Base-by-base conservation (phyloP, 1,140 invertebrate species). In the Elymnias hypermnestra region DNA sequence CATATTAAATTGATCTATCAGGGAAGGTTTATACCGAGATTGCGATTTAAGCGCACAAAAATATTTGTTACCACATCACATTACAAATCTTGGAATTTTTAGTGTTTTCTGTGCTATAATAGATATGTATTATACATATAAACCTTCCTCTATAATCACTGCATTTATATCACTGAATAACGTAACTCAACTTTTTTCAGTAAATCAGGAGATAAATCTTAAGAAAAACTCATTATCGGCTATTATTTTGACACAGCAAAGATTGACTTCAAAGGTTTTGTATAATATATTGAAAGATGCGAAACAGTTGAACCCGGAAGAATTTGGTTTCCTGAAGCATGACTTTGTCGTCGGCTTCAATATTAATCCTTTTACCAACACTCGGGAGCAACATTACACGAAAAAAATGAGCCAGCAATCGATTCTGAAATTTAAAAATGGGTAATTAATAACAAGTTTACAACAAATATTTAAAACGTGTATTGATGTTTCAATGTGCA, bases 211-310 rank as follows among this genome's bases (percentile, higher is more conserved):
- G n/a, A n/a, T n/a, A n/a, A n/a, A n/a, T n/a, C n/a, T n/a, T n/a
- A n/a, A 63, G 0, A 43, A 56, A 1, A 64, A 88, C 46, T 71
- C 88, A 2, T 84, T 97, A n/a, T 93, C 90, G 57, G 92, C 90
- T 0, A 89, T 98, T 12, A 89, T 98, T 22, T 97, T 98, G 87
- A 94, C 95, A 0, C 85, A 94, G 69, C 87, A 92, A 52, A 87
- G 94, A 41, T 91, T 92, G 44, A 93, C 92, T 0, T 92, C 94
- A 0, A 93, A 94, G 83, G 86, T 94, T 5, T 69, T 98, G 1
- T 93, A 90, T 63, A 90, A 93, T 57, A 78, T 96, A 15, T 70
- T 98, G 0, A 89, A 92, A 58, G 90, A 83, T 13, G 75, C 89
- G 3, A 78, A 69, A 3, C 36, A 85, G 17, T 6, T 39, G 0